These are phyloP conservation scores for Asteroscopus sphinx DNA, from an alignment of 2,888 invertebrate species.

Conservation along the genomic window DNA sequence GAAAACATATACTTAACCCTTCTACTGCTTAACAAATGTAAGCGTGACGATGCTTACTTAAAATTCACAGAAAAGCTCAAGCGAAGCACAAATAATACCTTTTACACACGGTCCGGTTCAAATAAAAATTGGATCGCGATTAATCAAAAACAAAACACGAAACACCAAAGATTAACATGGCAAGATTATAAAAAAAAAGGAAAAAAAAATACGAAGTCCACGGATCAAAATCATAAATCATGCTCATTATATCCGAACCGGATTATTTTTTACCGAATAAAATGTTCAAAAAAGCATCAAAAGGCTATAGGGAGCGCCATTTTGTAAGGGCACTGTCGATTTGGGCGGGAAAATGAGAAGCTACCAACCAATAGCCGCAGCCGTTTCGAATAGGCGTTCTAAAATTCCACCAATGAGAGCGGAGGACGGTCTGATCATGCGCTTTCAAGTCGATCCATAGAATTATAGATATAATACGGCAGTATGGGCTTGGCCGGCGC, in stretches of 20 bases:
- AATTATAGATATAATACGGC: constrained; percentile 87
- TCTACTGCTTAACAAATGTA: constrained; percentile 1
- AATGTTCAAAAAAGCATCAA: constrained; percentile 89
- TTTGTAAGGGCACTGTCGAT: constrained; percentile 83
- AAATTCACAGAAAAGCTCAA: constrained; percentile 36
- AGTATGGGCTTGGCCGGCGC: constrained; percentile 86
- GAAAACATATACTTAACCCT: neutral
- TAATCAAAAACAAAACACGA: constrained; percentile 82
- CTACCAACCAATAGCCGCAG: constrained; percentile 70
- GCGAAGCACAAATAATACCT: constrained; percentile 38
- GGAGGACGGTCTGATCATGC: constrained; percentile 80
- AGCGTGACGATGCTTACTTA: constrained; percentile 4
- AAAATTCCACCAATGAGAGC: constrained; percentile 72
- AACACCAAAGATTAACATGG: constrained; percentile 86
- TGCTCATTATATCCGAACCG: constrained; percentile 89
- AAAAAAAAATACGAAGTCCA: constrained; percentile 73
- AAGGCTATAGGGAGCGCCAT: constrained; percentile 88
- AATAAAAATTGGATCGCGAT: constrained; percentile 76
- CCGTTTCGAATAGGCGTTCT: constrained; percentile 81
- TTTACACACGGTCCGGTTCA: constrained; percentile 59
- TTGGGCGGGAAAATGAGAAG: constrained; percentile 83
- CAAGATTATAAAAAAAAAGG: constrained; percentile 79
- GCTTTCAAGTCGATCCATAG: constrained; percentile 86
- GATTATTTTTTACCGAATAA: constrained; percentile 89
- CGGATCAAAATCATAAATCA: constrained; percentile 89